Conservation (phyloP, 2,888 invertebrate species). For the Drosophila mercatorum region DNA sequence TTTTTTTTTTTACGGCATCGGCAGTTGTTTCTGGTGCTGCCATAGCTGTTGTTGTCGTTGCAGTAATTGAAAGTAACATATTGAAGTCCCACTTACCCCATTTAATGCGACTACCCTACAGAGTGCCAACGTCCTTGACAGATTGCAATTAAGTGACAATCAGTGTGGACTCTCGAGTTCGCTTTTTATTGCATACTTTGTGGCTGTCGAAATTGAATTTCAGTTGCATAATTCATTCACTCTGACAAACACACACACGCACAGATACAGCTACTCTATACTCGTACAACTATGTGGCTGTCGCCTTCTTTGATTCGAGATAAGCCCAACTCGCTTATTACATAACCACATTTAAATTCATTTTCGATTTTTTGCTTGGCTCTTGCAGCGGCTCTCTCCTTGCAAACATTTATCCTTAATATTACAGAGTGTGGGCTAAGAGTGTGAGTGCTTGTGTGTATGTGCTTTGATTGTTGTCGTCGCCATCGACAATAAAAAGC, state of each 20-base stretch:
- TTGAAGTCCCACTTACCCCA: constrained; percentile 53
- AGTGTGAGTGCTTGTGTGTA: constrained; percentile 17
- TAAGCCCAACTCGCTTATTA: constrained; percentile 68
- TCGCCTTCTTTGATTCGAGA: constrained; percentile 24
- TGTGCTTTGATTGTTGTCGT: constrained; percentile 38
- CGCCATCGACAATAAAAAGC: constrained; percentile 71
- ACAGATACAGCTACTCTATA: not conserved
- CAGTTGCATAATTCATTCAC: constrained; percentile 72
- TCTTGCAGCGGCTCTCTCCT: constrained; percentile 8
- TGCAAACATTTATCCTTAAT: constrained; percentile 69
- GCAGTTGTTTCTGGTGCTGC: not conserved
- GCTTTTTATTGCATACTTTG: constrained; percentile 52
- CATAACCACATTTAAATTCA: constrained; percentile 75
- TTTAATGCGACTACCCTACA: constrained; percentile 9
- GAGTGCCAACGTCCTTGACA: constrained; percentile 31
- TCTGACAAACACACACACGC: constrained; percentile 18
- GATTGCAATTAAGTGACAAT: constrained; percentile 70
- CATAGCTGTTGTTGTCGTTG: constrained; percentile 17
- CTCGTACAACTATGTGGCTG: not conserved
- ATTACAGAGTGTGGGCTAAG: not conserved
- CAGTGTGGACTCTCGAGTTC: constrained; percentile 44
- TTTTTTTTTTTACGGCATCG: constrained; percentile 5
- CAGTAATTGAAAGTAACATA: constrained; percentile 73
- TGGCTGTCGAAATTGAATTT: constrained; percentile 60
- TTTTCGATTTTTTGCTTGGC: constrained; percentile 64